Evolutionary conservation across 2,113 vertebrate genomes (phyloP).

Genomic region (Etia nguti): DNA sequence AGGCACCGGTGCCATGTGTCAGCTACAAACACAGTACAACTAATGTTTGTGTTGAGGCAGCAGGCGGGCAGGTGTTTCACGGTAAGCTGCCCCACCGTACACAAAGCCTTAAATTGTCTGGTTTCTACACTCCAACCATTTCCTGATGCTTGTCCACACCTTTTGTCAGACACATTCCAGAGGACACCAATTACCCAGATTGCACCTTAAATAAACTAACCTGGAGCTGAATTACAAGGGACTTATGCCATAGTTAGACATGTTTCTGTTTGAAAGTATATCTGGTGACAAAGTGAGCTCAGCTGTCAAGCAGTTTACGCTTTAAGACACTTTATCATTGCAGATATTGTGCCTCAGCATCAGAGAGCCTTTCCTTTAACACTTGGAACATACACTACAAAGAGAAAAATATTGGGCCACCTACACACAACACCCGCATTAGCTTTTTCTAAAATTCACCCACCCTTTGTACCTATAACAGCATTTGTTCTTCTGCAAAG

Average conservation of each 20-base stretch:
- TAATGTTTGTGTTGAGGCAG: slow-evolving; percentile 52
- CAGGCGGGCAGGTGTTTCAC: slow-evolving; percentile 55
- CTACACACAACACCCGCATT: not conserved
- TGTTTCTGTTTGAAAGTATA: not conserved
- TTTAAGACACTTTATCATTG: not conserved
- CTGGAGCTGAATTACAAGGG: not conserved
- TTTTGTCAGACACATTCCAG: slow-evolving; percentile 47
- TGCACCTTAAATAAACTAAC: slow-evolving; percentile 5
- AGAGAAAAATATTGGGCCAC: not conserved
- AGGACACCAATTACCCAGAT: slow-evolving; percentile 30
- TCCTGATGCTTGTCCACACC: slow-evolving; percentile 46
- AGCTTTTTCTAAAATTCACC: not conserved
- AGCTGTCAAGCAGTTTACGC: not conserved
- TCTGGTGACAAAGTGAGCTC: not conserved
- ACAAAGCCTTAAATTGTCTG: slow-evolving; percentile 38
- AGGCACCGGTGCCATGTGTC: not conserved
- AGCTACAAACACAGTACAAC: slow-evolving; percentile 40
- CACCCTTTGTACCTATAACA: not conserved
- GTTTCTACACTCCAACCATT: slow-evolving; percentile 15
- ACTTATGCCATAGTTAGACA: not conserved
- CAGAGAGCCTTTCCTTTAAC: not conserved
- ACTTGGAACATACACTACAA: not conserved
- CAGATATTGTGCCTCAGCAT: not conserved
- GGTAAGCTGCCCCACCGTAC: slow-evolving; percentile 7
- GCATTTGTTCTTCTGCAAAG: not conserved